phyloP scores from a whole-genome alignment of 2,113 vertebrate genomes.

The Lophura nycthemera region DNA sequence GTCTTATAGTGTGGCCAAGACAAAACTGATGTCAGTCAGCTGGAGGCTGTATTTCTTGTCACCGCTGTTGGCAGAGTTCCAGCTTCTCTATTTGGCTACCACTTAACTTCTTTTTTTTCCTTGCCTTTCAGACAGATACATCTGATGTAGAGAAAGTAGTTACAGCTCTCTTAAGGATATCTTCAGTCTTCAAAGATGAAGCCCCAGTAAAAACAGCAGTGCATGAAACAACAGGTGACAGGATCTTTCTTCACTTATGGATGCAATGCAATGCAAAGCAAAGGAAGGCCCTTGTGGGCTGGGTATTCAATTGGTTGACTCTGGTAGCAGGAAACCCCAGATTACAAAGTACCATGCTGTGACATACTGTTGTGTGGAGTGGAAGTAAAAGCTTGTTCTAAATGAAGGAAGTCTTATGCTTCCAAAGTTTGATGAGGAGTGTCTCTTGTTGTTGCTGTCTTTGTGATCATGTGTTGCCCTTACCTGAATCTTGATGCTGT shows the following conservation, averaged over 20 bases:
- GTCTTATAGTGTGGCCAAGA: neutral
- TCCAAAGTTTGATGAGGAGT: neutral
- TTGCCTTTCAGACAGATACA: slow-evolving; percentile 85
- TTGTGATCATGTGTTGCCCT: neutral
- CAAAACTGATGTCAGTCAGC: neutral
- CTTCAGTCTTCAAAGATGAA: slow-evolving; percentile 93
- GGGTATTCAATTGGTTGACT: neutral
- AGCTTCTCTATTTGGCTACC: neutral
- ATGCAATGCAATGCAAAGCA: fast-evolving
- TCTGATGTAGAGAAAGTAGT: slow-evolving; percentile 87
- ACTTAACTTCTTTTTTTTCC: neutral
- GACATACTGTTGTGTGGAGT: neutral
- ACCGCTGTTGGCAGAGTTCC: neutral
- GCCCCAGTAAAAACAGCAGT: slow-evolving; percentile 84
- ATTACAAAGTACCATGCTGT: neutral
- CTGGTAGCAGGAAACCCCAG: neutral
- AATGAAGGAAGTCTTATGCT: neutral
- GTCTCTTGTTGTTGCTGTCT: neutral
- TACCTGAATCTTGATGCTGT: neutral
- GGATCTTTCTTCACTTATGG: neutral
- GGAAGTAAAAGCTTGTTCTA: neutral
- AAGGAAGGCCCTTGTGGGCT: neutral
- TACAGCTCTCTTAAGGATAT: slow-evolving; percentile 89
- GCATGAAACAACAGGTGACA: slow-evolving; percentile 80
- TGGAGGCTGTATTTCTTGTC: neutral